Conservation (phyloP, 2,888 invertebrate species). For the Drosophila meridionalis region DNA sequence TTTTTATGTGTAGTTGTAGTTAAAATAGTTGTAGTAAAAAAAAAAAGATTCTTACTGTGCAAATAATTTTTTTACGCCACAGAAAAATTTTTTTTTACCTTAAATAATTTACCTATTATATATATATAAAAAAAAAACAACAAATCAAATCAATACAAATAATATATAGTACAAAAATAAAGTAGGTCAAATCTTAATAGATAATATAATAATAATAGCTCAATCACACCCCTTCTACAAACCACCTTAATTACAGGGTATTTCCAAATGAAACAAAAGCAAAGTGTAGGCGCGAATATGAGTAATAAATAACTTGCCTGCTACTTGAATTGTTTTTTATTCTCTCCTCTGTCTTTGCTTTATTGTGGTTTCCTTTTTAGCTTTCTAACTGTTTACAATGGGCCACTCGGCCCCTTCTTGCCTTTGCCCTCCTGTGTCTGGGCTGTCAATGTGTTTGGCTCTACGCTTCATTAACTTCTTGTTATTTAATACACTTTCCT, state of each 20-base stretch:
- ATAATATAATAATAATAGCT: background rate
- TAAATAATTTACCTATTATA: background rate
- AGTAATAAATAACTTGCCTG: constrained; percentile 71
- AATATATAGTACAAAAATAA: background rate
- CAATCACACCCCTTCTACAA: background rate
- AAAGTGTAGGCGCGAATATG: constrained; percentile 29
- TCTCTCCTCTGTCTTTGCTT: constrained; percentile 46
- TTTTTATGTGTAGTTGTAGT: too few relatives aligned
- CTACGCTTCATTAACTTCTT: constrained; percentile 77
- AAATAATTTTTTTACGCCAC: too few relatives aligned
- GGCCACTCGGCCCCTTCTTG: background rate
- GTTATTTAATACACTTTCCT: constrained; percentile 74
- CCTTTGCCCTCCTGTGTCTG: constrained; percentile 1
- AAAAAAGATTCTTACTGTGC: too few relatives aligned
- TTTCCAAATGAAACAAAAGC: constrained; percentile 16
- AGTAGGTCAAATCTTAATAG: background rate
- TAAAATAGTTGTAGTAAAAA: too few relatives aligned
- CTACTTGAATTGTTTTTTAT: constrained; percentile 59
- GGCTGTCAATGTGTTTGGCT: constrained; percentile 47
- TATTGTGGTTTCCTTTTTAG: constrained; percentile 47
- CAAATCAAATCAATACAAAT: background rate
- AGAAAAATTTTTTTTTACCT: too few relatives aligned
- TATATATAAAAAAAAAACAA: background rate
- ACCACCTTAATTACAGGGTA: constrained; percentile 7
- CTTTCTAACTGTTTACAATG: constrained; percentile 19